Base-by-base conservation (phyloP, 2,797 vertebrate species). In the Falco peregrinus region DNA sequence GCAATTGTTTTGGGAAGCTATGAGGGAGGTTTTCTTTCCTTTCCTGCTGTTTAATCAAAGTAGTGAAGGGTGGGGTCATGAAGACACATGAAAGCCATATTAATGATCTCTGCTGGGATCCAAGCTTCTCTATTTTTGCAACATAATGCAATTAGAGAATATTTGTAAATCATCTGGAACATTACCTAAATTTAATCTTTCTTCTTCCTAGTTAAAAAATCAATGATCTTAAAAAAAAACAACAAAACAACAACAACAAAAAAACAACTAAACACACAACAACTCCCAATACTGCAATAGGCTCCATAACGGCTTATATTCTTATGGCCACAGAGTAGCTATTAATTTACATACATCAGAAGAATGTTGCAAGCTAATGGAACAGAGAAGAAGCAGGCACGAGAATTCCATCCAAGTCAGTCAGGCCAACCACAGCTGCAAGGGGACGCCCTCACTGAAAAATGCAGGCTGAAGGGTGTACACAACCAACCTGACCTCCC, bases 1-100 rank as follows among this genome's bases (percentile, higher is more conserved):
- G 76, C 31, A 73, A 63, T 60, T 89, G 87, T 89, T 94, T 94
- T 95, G 69, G 77, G 90, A 94, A 93, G 47, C 63, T 91, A 31
- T 0, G 19, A 92, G 56, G 70, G 77, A 90, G 70, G 50, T n/a
- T 76, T 85, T 69, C 63, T 88, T 90, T 59, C 88, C 74, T 73
- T 82, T 88, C 60, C 83, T 88, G 31, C 25, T 87, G 45, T 91
- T 88, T 82, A 87, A 96, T 90, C 83, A 71, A 93, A 84, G 77
- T 37, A 82, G 29, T 18, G 24, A 90, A 67, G 73, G 90, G 5
- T 74, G 64, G 65, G 75, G 68, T 89, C 77, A 79, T 9, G 7
- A 51, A 79, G 76, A 74, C 41, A 73, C 41, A 73, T 51, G 33
- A 95, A 92, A 87, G 45, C 31, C 59, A 20, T 33, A 84, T 48